Percentiles rank a stretch among this genome's conserved stretches.
These are phyloP conservation scores for cat (Felis catus) DNA, from an alignment of 2,113 vertebrate species.

Conservation along the genomic window DNA sequence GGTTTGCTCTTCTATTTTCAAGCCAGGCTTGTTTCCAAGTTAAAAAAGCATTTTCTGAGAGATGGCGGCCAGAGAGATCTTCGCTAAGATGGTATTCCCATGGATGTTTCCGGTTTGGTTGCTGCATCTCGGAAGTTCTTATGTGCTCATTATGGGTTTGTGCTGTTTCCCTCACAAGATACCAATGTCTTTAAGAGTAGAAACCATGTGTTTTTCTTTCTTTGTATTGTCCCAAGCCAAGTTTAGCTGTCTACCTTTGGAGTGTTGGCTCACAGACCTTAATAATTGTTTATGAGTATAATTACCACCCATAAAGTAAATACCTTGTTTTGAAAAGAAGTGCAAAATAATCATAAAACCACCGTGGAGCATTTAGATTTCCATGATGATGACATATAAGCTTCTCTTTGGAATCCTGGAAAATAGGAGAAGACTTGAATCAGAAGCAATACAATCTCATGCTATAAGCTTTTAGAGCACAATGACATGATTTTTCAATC, in stretches of 20 bases:
- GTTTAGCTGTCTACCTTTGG: not conserved
- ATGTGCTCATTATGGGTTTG: not conserved
- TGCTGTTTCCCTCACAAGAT: not conserved
- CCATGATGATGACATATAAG: not conserved
- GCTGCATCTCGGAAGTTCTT: not conserved
- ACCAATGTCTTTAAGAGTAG: not conserved
- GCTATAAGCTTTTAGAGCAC: not conserved
- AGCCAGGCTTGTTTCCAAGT: not conserved
- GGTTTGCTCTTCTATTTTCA: slow-evolving; percentile 11
- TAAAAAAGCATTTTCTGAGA: not conserved
- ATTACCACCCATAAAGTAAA: not conserved
- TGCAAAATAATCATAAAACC: not conserved
- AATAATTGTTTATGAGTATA: not conserved
- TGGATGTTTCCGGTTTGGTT: not conserved
- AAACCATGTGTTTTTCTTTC: not conserved
- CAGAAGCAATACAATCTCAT: not conserved
- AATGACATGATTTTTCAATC: not conserved
- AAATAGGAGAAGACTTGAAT: not conserved
- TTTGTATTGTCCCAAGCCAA: not conserved
- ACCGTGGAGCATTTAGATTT: not conserved
- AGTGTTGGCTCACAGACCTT: not conserved
- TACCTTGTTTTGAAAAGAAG: not conserved
- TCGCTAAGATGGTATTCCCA: not conserved
- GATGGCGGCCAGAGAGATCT: not conserved
- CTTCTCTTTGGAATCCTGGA: not conserved